phyloP scores from a whole-genome alignment of 2,888 invertebrate species.

The Lobophora halterata region DNA sequence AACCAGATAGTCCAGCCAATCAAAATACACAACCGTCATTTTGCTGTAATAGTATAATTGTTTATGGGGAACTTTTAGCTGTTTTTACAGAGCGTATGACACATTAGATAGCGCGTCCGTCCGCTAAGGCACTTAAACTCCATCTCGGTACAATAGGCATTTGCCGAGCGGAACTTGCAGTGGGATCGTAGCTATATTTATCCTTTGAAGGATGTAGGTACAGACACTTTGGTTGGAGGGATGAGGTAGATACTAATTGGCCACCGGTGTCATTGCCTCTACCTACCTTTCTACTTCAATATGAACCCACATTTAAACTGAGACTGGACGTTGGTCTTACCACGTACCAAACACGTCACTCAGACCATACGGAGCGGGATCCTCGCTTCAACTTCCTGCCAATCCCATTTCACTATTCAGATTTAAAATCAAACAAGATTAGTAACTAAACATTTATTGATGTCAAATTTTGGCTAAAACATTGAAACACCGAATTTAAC shows the following conservation, averaged over 20 bases:
- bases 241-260: slow-evolving; percentile 63
- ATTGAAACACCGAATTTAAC: slow-evolving; percentile 4
- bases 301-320: too few species aligned
- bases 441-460: slow-evolving; percentile 7
- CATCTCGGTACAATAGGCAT: slow-evolving; percentile 60
- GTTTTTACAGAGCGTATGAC: too few species aligned
- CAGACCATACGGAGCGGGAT: too few species aligned
- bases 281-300: slow-evolving; percentile 3
- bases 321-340: too few species aligned
- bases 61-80: too few species aligned
- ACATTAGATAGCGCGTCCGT: slow-evolving; percentile 55
- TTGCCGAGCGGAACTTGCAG: slow-evolving; percentile 57
- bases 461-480: slow-evolving; percentile 1
- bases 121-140: slow-evolving; percentile 51
- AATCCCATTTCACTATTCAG: too few species aligned
- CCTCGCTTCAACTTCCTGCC: too few species aligned
- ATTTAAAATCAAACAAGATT: too few species aligned
- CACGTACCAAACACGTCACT: too few species aligned
- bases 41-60: too few species aligned
- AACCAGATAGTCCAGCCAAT: slow-evolving; percentile 83
- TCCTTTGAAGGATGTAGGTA: slow-evolving; percentile 64
- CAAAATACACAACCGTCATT: slow-evolving; percentile 76
- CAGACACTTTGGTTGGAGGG: slow-evolving; percentile 56
- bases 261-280: slow-evolving; percentile 44
- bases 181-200: slow-evolving; percentile 62